Base-by-base conservation (phyloP, 2,888 invertebrate genomes). In the Agonopterix arenella region DNA sequence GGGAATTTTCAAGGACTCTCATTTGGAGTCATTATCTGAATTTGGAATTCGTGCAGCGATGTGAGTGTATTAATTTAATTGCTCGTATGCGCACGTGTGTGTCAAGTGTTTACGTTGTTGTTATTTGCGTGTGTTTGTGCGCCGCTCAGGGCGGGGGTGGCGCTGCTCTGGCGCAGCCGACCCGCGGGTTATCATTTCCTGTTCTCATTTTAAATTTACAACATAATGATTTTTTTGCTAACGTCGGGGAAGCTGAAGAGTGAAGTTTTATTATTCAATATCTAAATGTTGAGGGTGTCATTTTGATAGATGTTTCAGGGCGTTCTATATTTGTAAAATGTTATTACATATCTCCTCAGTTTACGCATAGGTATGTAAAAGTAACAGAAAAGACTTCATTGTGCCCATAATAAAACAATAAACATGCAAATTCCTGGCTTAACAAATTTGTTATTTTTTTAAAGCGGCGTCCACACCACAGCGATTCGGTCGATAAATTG, bases 181-280 rank as follows among this genome's bases (percentile, higher is more conserved):
- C 84, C 85, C 79, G 76, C 78, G 84, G 85, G 86, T 89, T 88
- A 89, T 89, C 86, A 88, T 86, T 81, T 89, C 89, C 89, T 88
- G 88, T 86, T 80, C 84, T 77, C 78, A 83, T 84, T 88, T 84
- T 80, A 84, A 81, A 82, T 85, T 83, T 86, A 85, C 83, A 83
- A 78, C 84, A 73, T 75, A 68, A 69, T 64, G 65, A 40, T 82
- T 85, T 85, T 13, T 84, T 84, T 81, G 76, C 75, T 63, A 48
- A 56, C 49, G 63, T 67, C 74, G 71, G 66, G 60, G 74, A 66
- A 73, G 62, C 38, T 37, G 18, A 28, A 28, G 28, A 28, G 7
- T 28, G 28, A 28, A 28, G 28, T 28, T 28, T 28, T 28, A 28
- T 28, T 28, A 28, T 28, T 28, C 28, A 28, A 28, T 28, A 28